A percentile compares a stretch with the other conserved stretches of the same genome.
Evolutionary conservation across 2,797 vertebrate genomes (phyloP).

Genomic region (Myotis planiceps): DNA sequence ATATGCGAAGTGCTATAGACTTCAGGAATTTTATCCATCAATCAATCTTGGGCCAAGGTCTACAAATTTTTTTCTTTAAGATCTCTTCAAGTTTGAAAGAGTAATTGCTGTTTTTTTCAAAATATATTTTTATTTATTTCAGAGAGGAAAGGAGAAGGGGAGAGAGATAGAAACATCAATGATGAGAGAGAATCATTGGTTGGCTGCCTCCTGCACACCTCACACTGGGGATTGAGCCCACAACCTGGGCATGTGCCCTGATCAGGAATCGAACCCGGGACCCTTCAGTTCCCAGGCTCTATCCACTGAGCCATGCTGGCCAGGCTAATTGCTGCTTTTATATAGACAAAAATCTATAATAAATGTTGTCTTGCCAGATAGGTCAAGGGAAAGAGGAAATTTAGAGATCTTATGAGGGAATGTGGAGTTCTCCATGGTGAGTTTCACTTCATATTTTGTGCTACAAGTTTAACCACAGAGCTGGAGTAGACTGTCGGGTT

Average conservation of each 20-base stretch:
- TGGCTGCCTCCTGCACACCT: no score
- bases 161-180: no score
- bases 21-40: neutral
- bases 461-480: neutral
- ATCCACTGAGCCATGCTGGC: no score
- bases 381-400: constrained; percentile 22
- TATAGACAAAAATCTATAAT: neutral
- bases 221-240: no score
- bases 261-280: no score
- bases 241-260: no score
- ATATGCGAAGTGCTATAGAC: neutral
- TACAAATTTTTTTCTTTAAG: neutral
- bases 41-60: neutral
- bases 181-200: no score
- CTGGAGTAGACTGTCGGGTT: neutral
- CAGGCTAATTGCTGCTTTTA: neutral
- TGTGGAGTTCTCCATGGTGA: neutral
- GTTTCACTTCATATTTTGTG: constrained; percentile 58
- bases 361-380: neutral
- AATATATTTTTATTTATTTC: no score
- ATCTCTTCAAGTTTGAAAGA: neutral
- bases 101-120: no score
- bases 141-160: no score
- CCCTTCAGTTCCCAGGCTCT: no score
- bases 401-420: neutral